Percentiles rank a stretch among this genome's conserved stretches.
Conservation (phyloP, 2,797 vertebrate genomes). For the Anguilla pacifica region DNA sequence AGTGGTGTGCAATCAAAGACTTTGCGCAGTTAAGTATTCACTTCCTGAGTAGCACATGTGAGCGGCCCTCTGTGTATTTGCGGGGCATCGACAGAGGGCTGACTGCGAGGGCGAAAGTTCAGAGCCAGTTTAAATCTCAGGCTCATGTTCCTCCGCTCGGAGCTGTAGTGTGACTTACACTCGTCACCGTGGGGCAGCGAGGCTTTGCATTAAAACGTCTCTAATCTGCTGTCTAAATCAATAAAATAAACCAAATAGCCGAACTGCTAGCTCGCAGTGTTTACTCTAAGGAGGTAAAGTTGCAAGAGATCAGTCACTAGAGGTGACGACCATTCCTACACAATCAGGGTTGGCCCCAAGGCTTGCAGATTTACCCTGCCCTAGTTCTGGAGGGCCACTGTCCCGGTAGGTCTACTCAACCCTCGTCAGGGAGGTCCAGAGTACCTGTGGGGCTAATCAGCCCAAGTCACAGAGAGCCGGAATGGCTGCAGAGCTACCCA, state of each 20-base stretch:
- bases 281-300: neutral
- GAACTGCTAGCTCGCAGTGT: neutral
- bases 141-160: neutral
- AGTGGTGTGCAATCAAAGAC: conserved; percentile 34
- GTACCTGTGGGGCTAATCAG: neutral
- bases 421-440: neutral
- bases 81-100: conserved; percentile 30
- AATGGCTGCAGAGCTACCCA: neutral
- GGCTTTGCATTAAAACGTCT: neutral
- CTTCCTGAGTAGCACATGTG: conserved; percentile 35
- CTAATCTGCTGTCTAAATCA: neutral
- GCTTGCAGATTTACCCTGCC: neutral
- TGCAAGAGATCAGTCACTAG: neutral
- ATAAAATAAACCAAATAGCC: neutral
- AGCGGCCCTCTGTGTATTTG: conserved; percentile 24
- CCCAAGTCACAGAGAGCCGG: neutral
- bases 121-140: conserved; percentile 33
- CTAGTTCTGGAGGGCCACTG: neutral
- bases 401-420: neutral
- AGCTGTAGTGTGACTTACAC: neutral
- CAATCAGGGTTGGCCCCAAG: neutral
- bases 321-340: neutral
- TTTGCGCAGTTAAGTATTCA: conserved; percentile 35
- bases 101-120: conserved; percentile 40
- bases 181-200: neutral